phyloP scores from a whole-genome alignment of 2,888 invertebrate genomes.

The Brassicogethes aeneus region DNA sequence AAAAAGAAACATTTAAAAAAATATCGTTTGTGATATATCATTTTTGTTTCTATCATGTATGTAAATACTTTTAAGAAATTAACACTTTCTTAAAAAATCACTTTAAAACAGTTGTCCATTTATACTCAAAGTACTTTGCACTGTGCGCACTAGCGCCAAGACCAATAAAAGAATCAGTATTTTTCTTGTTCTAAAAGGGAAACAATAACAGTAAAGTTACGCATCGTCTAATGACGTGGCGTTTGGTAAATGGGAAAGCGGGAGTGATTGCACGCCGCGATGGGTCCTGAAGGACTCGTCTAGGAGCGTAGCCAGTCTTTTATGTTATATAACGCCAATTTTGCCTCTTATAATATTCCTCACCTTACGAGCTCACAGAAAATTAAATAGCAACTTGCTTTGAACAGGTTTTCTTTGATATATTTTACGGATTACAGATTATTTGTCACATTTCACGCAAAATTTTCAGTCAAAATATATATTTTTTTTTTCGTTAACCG shows the following conservation, averaged over 20 bases:
- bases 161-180: conserved; percentile 11
- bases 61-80: no score
- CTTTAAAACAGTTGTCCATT: no score
- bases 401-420: background rate
- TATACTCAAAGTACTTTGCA: background rate
- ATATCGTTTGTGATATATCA: no score
- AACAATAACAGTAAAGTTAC: conserved; percentile 22
- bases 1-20: no score
- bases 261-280: conserved; percentile 27
- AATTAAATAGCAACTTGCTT: background rate
- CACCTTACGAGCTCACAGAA: conserved; percentile 7
- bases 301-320: conserved; percentile 22
- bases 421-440: no score
- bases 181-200: conserved; percentile 5
- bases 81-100: no score
- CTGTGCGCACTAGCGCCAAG: conserved; percentile 7
- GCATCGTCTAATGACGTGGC: conserved; percentile 26
- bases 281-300: conserved; percentile 32
- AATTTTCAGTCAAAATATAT: no score
- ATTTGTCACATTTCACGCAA: no score
- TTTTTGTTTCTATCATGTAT: no score
- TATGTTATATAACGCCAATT: conserved; percentile 29
- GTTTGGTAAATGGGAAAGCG: conserved; percentile 24
- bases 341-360: conserved; percentile 24
- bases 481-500: no score